Evolutionary conservation across 1,140 invertebrate genomes (phyloP), one percentile per base, ranked within the genome.

Genomic region (Drosophila punjabiensis): DNA sequence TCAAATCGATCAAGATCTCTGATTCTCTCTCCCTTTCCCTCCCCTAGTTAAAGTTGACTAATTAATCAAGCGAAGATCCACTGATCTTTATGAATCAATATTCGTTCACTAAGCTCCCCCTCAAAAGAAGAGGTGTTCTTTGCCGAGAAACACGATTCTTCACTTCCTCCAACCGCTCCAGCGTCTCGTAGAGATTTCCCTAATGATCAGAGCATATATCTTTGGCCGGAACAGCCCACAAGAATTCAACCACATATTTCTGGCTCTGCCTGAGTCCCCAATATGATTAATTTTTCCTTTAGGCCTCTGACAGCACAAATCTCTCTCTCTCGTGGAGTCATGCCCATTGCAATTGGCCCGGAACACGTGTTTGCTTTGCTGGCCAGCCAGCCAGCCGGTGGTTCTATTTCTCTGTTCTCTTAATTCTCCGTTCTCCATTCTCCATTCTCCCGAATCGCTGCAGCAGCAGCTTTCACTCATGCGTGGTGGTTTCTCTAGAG

Each of bases 401-500:
- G 39, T 50, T 41, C 32, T 45, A 60, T 47, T 47, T 50, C 18
- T 28, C 50, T 11, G 7, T 20, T 64, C 56, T 47, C 45, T 24
- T 24, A 6, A 7, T 39, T 63, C 50, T 60, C 33, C 30, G 7
- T 20, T 30, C 32, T 45, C n/a, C 41, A 37, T 52, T 69, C 43
- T 69, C 62, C 35, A 69, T 60, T 82, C 59, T 68, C 71, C 52
- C 30, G 85, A 89, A 89, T 89, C 82, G 87, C 83, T 76, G 82
- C 85, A 89, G 85, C 81, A 81, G 81, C 82, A 86, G 85, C 82
- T 89, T 89, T 89, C 86, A 89, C 86, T 86, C 86, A 89, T 89
- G 86, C 86, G 86, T 89, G 66, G 68, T 67, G 58, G 24, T 39
- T 69, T 73, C 45, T 47, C 24, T 11, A 33, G 24, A 13, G 24